These are phyloP conservation scores for Cyprinodon tularosa DNA, from an alignment of 2,113 vertebrate genomes.

Conservation along the genomic window DNA sequence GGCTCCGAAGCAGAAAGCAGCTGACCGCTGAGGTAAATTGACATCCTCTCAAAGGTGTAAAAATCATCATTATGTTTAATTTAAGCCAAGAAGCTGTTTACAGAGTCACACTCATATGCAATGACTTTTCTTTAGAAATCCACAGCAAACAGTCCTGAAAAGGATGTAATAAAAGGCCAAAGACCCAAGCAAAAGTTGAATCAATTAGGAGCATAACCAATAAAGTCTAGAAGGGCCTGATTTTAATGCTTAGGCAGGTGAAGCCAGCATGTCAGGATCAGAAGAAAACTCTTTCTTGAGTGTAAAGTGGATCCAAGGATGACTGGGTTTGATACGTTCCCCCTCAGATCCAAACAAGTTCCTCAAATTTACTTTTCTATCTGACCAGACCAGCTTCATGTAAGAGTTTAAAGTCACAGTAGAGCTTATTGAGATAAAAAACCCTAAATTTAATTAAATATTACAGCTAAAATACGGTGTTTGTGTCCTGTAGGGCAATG, in stretches of 20 bases:
- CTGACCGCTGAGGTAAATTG: slow-evolving; percentile 73
- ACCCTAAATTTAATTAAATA: too few relatives aligned
- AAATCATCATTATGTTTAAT: slow-evolving; percentile 58
- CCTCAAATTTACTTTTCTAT: not conserved
- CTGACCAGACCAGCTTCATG: not conserved
- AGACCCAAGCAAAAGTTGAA: not conserved
- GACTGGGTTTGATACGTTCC: too few relatives aligned
- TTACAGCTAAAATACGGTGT: too few relatives aligned
- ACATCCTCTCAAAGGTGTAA: slow-evolving; percentile 63
- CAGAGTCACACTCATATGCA: slow-evolving; percentile 27
- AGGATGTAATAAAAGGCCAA: not conserved
- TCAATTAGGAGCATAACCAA: not conserved
- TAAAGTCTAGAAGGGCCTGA: not conserved
- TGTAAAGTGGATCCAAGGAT: not conserved
- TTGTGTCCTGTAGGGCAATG: too few relatives aligned
- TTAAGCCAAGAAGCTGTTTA: slow-evolving; percentile 47
- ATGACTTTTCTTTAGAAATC: not conserved
- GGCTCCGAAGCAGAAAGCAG: slow-evolving; percentile 52
- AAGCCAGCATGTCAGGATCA: not conserved
- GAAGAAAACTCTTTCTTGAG: not conserved
- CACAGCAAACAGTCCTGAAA: not conserved
- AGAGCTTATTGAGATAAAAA: not conserved
- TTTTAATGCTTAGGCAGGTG: not conserved
- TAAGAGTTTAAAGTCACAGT: not conserved
- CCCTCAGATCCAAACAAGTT: not conserved